Evolutionary conservation across 2,797 vertebrate species (phyloP), one percentile per base, ranked within the genome.

Genomic region (Centroberyx gerrardi): DNA sequence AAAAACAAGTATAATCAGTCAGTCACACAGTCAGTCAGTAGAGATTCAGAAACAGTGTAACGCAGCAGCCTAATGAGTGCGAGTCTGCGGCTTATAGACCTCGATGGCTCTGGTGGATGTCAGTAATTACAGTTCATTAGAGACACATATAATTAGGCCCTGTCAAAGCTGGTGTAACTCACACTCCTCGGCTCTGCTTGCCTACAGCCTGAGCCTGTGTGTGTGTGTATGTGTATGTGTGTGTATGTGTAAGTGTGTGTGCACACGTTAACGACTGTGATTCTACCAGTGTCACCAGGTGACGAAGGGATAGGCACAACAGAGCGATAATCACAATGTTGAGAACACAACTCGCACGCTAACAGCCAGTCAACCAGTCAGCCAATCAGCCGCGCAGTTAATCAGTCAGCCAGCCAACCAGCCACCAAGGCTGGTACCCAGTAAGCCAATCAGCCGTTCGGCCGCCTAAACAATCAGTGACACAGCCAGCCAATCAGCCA

Each of bases 71-170:
- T 91, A 93, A 94, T 92, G 93, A 92, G 87, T 91, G 87, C 76
- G 40, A 89, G 86, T 90, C 88, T 81, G 88, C 70, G 71, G 87
- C 89, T 92, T 91, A 89, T 86, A 87, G 92, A 92, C 92, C 91
- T 79, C 48, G 58, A 83, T 87, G 86, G 53, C 91, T 90, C 90
- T 88, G 90, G 86, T 92, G 89, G 87, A 87, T 91, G 90, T 90
- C 91, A 94, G 92, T 94, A 95, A 95, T 95, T 95, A 94, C 91
- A 93, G 93, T 94, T 95, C 94, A 95, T 95, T 95, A 94, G 91
- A 89, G 92, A 90, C 90, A 89, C 81, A 69, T 93, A 84, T 93
- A 95, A 95, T 95, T 94, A 94, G 92, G 88, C 91, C 86, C 86
- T 92, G 94, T 94, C 93, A 93, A 90, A 87, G 91, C 85, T 82